phyloP scores from a whole-genome alignment of 2,113 vertebrate species.

The Hippoglossus stenolepis region DNA sequence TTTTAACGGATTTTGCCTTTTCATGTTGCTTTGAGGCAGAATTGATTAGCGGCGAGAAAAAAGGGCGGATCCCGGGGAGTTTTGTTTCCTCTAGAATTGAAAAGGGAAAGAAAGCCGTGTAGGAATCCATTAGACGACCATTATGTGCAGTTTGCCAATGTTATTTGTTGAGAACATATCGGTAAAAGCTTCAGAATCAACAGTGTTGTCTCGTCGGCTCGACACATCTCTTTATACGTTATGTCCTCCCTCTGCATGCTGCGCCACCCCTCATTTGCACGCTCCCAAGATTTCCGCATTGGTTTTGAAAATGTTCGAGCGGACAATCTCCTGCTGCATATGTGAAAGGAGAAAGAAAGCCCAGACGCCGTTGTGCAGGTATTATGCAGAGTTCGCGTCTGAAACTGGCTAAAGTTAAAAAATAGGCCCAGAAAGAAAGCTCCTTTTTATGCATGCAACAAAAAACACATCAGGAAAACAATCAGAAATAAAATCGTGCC shows the following conservation, averaged over 20 bases:
- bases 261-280: no score
- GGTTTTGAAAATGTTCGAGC: no score
- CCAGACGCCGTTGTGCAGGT: no score
- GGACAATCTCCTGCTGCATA: no score
- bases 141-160: slow-evolving; percentile 21
- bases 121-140: slow-evolving; percentile 32
- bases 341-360: no score
- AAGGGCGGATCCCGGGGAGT: slow-evolving; percentile 6
- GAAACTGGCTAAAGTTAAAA: not conserved
- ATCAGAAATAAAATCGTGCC: not conserved
- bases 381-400: not conserved
- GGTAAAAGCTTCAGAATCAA: slow-evolving; percentile 1
- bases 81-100: slow-evolving; percentile 20
- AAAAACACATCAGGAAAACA: not conserved
- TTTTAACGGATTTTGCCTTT: not conserved
- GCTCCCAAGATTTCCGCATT: no score
- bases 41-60: slow-evolving; percentile 25
- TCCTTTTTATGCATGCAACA: not conserved
- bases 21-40: not conserved
- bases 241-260: no score
- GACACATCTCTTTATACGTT: not conserved
- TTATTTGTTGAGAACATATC: slow-evolving; percentile 4
- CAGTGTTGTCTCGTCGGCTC: not conserved
- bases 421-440: not conserved
- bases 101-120: slow-evolving; percentile 1